phyloP scores from a whole-genome alignment of 2,113 vertebrate genomes.

The Anhinga anhinga region DNA sequence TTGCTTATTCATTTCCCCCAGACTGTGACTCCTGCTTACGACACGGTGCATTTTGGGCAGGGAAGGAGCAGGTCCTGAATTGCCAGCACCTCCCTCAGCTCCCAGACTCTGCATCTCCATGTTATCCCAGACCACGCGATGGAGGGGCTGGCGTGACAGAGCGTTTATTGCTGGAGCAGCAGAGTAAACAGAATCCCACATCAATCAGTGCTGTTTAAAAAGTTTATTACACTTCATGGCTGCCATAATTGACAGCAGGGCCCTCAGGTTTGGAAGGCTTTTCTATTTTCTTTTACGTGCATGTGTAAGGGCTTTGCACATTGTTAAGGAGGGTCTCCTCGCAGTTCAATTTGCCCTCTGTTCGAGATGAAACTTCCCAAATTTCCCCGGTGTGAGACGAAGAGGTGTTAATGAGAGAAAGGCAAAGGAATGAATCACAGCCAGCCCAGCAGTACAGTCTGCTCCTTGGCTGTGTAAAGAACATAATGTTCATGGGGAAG shows the following conservation, averaged over 20 bases:
- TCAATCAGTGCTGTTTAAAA: background rate
- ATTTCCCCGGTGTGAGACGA: background rate
- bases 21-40: background rate
- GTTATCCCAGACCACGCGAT: rapidly evolving
- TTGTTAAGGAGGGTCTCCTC: conserved; percentile 4
- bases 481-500: conserved; percentile 16
- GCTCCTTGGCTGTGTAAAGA: background rate
- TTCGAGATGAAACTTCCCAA: background rate
- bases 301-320: background rate
- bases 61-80: background rate
- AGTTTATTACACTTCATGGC: background rate
- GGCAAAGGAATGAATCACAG: background rate
- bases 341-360: background rate
- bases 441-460: background rate
- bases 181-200: conserved; percentile 2
- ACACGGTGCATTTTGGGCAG: background rate
- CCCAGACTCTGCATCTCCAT: background rate
- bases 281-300: background rate
- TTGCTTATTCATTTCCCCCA: background rate
- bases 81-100: background rate
- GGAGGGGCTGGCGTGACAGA: background rate
- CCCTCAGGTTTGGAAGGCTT: conserved; percentile 8
- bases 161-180: background rate
- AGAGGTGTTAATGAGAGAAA: conserved; percentile 53
- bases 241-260: background rate